A percentile compares a stretch with the other conserved stretches of the same genome.
Evolutionary conservation across 1,140 invertebrate species (phyloP).

Genomic region (Polypedilum vanderplanki): DNA sequence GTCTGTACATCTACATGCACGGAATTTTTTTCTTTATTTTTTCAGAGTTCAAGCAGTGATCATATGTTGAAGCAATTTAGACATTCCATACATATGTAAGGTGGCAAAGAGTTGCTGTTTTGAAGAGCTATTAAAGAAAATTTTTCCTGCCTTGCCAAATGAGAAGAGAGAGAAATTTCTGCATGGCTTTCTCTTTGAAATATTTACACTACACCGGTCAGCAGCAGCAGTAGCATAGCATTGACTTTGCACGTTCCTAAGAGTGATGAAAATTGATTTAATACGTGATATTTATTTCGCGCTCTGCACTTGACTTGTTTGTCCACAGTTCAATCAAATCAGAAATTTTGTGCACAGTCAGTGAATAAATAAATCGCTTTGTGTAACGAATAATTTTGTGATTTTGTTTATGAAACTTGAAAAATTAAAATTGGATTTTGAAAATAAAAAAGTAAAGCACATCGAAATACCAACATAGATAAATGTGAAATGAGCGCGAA

Average conservation of each 20-base stretch:
- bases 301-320: not conserved
- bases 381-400: not conserved
- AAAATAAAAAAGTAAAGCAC: too few species aligned
- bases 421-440: not conserved
- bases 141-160: too few species aligned
- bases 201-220: not conserved
- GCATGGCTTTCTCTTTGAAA: not conserved
- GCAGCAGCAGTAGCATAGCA: not conserved
- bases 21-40: not conserved
- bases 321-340: too few species aligned
- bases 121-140: too few species aligned
- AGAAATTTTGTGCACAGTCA: too few species aligned
- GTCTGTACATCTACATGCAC: not conserved
- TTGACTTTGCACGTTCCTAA: not conserved
- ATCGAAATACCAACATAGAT: not conserved
- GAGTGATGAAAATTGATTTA: not conserved
- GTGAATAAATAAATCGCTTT: too few species aligned
- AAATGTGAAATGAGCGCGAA: constrained; percentile 10
- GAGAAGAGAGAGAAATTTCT: too few species aligned
- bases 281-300: not conserved
- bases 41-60: not conserved
- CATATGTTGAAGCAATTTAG: constrained; percentile 5
- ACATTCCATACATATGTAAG: not conserved
- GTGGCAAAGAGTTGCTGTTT: not conserved
- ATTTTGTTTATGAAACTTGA: not conserved